Base-by-base conservation (phyloP, 2,797 vertebrate species). In the Brotula barbata region DNA sequence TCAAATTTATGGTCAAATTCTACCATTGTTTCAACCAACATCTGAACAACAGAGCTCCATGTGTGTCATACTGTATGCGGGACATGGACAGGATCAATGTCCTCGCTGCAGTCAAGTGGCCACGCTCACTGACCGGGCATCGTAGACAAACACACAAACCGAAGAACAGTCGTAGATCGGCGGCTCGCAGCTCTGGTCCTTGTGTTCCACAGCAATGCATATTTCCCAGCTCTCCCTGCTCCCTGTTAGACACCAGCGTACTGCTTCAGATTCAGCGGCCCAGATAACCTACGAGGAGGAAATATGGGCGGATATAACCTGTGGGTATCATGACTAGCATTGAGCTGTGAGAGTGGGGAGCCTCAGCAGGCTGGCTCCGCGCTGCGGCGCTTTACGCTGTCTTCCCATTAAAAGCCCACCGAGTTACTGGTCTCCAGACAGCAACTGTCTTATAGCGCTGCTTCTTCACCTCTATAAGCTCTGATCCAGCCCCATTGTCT, bases 351-450 rank as follows among this genome's bases (percentile, higher is more conserved):
- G 43, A 14, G 34, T 14, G 34, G 3, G 2, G 25, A 31, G 23
- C 19, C 41, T 17, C 54, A 59, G 64, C 25, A 45, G 57, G 65
- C 63, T 15, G 9, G 42, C 71, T 61, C 58, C 10, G 11, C 4
- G 48, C 72, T 64, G 74, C 65, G 69, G 76, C 56, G 72, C 56
- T 78, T 68, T 51, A 47, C 60, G 58, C 55, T 8, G 37, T 60
- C 63, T 75, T 70, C 58, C 51, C 51, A 15, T 77, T 82, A 73
- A 83, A 81, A 81, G 79, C 85, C 77, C 66, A 70, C 62, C 51
- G 71, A 44, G 78, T 82, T 68, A 84, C 46, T 68, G 62, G 49
- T 82, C 74, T 84, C 62, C 58, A 78, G 78, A 84, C 78, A 58
- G 61, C 66, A 64, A 43, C 58, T 14, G 65, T 22, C 58, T 63